phyloP scores from a whole-genome alignment of 2,888 invertebrate species.

The Dryococelus australis region DNA sequence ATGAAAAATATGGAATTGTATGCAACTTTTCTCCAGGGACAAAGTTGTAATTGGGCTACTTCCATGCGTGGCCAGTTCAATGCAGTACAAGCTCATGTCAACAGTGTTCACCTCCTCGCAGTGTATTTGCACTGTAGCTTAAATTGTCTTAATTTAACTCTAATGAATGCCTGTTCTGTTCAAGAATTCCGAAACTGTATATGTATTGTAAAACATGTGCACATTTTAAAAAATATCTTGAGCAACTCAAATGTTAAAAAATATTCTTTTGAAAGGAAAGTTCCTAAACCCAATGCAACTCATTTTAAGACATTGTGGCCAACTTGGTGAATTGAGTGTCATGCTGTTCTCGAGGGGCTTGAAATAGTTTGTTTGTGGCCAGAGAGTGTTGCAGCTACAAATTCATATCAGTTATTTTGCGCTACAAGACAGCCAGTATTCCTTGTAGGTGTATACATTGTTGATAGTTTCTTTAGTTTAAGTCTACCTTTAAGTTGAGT shows the following conservation, averaged over 20 bases:
- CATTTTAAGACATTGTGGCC: not conserved
- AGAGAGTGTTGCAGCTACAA: not conserved
- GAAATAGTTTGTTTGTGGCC: conserved; percentile 3
- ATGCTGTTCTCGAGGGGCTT: conserved; percentile 5
- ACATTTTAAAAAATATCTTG: conserved; percentile 25
- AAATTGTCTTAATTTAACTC: conserved; percentile 49
- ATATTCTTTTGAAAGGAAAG: not conserved
- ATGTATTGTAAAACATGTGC: conserved; percentile 41
- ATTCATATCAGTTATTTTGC: not conserved
- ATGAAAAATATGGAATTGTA: conserved; percentile 44
- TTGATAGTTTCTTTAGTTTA: not conserved
- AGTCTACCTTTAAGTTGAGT: not conserved
- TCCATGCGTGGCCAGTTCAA: conserved; percentile 48
- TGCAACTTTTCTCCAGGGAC: conserved; percentile 45
- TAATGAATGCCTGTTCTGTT: conserved; percentile 46
- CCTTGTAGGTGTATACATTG: not conserved
- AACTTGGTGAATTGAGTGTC: conserved; percentile 31
- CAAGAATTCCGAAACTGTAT: conserved; percentile 47
- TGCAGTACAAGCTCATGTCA: conserved; percentile 47
- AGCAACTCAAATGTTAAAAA: conserved; percentile 25
- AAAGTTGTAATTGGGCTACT: conserved; percentile 50
- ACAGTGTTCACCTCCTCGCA: conserved; percentile 38
- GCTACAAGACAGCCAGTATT: not conserved
- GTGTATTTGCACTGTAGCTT: conserved; percentile 50
- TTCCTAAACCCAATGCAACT: not conserved